Base-by-base conservation (phyloP, 2,797 vertebrate species). In the Microtus agrestis region DNA sequence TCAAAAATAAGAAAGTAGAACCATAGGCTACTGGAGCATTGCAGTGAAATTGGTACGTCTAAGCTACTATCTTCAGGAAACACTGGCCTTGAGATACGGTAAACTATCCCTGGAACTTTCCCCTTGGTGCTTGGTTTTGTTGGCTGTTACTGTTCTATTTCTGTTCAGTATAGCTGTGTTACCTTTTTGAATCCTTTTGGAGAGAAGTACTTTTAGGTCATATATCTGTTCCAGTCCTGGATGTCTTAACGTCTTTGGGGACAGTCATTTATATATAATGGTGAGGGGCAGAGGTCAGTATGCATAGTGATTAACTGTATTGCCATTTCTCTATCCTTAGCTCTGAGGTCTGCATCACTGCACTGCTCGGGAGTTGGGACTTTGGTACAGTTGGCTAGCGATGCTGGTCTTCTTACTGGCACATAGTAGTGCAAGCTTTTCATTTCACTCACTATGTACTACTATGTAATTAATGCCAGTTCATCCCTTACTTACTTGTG, bases 1-100 rank as follows among this genome's bases (percentile, higher is more conserved):
- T 95, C 48, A 86, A 95, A 90, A 88, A n/a, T 80, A n/a, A 91
- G 21, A 90, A 94, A 77, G 34, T 84, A 79, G 67, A 93, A 61
- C 89, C 86, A 25, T 74, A 87, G 48, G 25, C 40, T 85, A 40
- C 2, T 87, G 65, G 31, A 92, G 13, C 3, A 59, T 48, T 95
- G 21, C 61, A 51, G 88, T 95, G 89, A 93, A 54, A 15, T 93
- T 69, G 94, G 43, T 46, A 23, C 54, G 29, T 92, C 71, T 91
- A 65, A 93, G 37, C 12, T 74, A 48, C 51, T 67, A 73, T 19
- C 76, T 76, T 74, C 48, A 73, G 21, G 87, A 97, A 81, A 37
- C 51, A 59, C 34, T 86, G 67, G 11, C 5, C 80, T 94, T 95
- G 56, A 59, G 19, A 96, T 82, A 59, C 21, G 21, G 56, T 87